Evolutionary conservation across 2,113 vertebrate genomes (phyloP), one percentile per base, ranked within the genome.

Genomic region (Hypomesus transpacificus): DNA sequence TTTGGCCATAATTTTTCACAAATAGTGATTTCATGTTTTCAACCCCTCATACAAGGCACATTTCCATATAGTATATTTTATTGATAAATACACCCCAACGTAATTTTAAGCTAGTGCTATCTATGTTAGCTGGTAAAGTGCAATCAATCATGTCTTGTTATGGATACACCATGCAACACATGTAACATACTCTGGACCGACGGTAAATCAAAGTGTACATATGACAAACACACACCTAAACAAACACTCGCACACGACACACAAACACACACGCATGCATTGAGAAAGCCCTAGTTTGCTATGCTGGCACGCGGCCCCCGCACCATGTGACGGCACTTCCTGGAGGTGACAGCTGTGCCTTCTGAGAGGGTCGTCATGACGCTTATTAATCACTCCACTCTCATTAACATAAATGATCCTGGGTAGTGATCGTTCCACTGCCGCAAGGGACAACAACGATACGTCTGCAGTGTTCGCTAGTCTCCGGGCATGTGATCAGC

Each of bases 401-500:
- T 96, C 93, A 96, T 98, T 98, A 98, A 92, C 96, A 97, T 96
- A 97, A 96, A 97, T 96, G 96, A 98, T 95, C 94, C 93, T 92
- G 92, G 92, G 92, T 93, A 94, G 92, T 95, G 94, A 94, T 94
- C 83, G 78, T 86, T 90, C 79, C 82, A 82, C 86, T 78, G 87
- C 84, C 72, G 82, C 88, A 83, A 90, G 86, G 77, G 86, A 92
- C 89, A 90, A 91, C 88, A 91, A 91, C 89, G 86, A 85, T 87
- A 86, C 86, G 81, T 75, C 81, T 86, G 87, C 83, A 84, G 89
- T 13, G 39, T 46, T 89, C 88, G 85, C 82, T 73, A 72, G 88
- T 91, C 88, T 86, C 80, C 82, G 84, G 85, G 84, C 89, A 90
- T 91, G 89, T 88, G 89, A 88, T 91, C 76, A 75, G 80, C 83